phyloP scores from a whole-genome alignment of 2,113 vertebrate genomes.

The Anser cygnoides region DNA sequence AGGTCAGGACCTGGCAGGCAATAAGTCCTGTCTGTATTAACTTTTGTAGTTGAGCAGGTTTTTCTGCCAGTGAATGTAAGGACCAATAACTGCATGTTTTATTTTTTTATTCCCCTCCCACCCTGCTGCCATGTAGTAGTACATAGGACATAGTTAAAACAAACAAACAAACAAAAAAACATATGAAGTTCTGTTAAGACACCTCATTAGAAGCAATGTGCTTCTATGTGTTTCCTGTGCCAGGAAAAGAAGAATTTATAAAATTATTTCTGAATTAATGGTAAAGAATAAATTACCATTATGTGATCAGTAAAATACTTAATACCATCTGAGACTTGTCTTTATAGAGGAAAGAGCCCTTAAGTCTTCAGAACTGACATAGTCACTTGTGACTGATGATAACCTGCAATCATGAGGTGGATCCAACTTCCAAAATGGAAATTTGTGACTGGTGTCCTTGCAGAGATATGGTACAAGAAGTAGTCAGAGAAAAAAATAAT shows the following conservation, averaged over 20 bases:
- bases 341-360: neutral
- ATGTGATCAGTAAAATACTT: neutral
- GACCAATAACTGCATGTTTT: neutral
- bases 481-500: neutral
- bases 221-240: neutral
- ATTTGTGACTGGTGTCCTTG: neutral
- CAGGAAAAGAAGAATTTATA: neutral
- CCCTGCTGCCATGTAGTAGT: neutral
- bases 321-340: neutral
- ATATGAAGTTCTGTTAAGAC: neutral
- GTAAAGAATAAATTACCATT: neutral
- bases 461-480: neutral
- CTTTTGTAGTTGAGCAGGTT: constrained; percentile 53
- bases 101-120: neutral
- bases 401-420: neutral
- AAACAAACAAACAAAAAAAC: too few species aligned
- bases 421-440: neutral
- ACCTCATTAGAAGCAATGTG: neutral
- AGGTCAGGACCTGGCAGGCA: constrained; percentile 14
- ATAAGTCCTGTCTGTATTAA: constrained; percentile 8
- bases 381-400: neutral
- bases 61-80: constrained; percentile 12
- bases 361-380: neutral
- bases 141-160: neutral
- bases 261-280: neutral